Evolutionary conservation across 2,113 vertebrate species (phyloP).

Genomic region (Mungos mungo): DNA sequence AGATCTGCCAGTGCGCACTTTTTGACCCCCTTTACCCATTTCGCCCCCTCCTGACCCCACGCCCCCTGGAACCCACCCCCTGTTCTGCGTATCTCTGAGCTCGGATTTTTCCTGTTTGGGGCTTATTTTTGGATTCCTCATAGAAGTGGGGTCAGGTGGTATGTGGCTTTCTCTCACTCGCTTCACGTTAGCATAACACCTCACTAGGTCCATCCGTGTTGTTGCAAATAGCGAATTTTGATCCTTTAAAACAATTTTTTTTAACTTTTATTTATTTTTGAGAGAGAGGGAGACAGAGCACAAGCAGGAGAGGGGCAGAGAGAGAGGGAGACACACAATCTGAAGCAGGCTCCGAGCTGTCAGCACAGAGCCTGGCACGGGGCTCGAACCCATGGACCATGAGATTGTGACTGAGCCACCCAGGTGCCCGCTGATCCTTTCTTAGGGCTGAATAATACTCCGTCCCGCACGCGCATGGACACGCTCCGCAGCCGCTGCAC

Average conservation of each 20-base stretch:
- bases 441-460: not conserved
- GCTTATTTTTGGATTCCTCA: not conserved
- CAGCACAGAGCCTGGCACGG: no score
- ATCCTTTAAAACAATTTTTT: not conserved
- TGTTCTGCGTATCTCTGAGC: not conserved
- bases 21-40: not conserved
- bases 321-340: no score
- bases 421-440: not conserved
- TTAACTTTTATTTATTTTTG: no score
- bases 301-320: no score
- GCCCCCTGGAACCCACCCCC: not conserved
- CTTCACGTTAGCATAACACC: not conserved
- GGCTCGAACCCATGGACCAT: no score
- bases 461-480: not conserved
- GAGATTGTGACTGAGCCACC: no score
- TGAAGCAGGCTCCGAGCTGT: no score
- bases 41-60: no score
- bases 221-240: not conserved
- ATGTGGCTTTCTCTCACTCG: not conserved
- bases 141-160: no score
- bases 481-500: not conserved
- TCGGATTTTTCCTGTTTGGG: not conserved
- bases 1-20: not conserved
- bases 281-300: no score
- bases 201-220: not conserved